These are phyloP conservation scores for Nerophis ophidion DNA, from an alignment of 2,113 vertebrate genomes.

Conservation along the genomic window DNA sequence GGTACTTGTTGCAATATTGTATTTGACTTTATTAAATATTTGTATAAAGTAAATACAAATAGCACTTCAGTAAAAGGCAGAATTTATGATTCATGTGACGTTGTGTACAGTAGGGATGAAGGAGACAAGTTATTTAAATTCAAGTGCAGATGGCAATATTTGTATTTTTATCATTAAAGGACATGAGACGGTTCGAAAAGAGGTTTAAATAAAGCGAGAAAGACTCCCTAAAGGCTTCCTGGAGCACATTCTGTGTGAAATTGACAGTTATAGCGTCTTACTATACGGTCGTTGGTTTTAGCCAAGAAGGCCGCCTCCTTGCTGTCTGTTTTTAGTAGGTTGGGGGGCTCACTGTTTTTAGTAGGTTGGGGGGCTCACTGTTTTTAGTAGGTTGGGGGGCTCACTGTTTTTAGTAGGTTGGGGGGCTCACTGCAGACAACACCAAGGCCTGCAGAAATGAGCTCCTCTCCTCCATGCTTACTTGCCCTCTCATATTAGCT, in stretches of 20 bases:
- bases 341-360: too few relatives aligned
- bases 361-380: slow-evolving; percentile 24
- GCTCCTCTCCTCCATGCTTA: slow-evolving; percentile 30
- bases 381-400: background rate
- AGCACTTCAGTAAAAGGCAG: too few relatives aligned
- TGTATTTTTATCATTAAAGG: too few relatives aligned
- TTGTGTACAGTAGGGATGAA: too few relatives aligned
- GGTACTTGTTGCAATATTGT: too few relatives aligned
- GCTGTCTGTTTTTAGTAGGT: slow-evolving; percentile 29
- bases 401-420: slow-evolving; percentile 24
- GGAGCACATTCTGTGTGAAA: slow-evolving; percentile 31
- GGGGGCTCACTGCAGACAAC: slow-evolving; percentile 36
- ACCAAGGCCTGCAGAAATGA: slow-evolving; percentile 41
- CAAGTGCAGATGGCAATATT: background rate
- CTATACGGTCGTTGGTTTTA: slow-evolving; percentile 42
- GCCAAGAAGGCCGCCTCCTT: slow-evolving; percentile 57
- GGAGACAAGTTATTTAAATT: background rate
- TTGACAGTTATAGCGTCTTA: slow-evolving; percentile 55
- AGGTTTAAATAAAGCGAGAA: background rate
- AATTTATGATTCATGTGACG: too few relatives aligned
- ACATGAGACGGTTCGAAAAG: background rate
- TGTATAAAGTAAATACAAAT: too few relatives aligned
- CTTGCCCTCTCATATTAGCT: slow-evolving; percentile 40
- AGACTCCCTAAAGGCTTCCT: slow-evolving; percentile 28
- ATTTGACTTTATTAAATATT: too few relatives aligned